phyloP scores from a whole-genome alignment of 2,113 vertebrate genomes.

The Eupsittula cactorum region DNA sequence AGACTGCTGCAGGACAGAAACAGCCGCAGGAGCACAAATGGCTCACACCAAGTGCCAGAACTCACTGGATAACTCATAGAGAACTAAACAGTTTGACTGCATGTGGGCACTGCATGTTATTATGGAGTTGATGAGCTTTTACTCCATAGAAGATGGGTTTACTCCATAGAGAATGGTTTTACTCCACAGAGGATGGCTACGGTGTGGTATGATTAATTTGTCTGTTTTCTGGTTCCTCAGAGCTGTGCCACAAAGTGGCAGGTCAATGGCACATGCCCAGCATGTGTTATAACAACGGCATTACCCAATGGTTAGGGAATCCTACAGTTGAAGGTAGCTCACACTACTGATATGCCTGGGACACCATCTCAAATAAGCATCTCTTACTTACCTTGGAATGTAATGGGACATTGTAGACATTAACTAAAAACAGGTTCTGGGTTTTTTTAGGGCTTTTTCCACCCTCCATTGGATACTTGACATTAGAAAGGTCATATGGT shows the following conservation, averaged over 20 bases:
- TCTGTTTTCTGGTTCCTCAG: conserved; percentile 20
- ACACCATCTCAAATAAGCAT: not conserved
- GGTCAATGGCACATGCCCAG: not conserved
- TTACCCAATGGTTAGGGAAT: not conserved
- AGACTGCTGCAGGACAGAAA: not conserved
- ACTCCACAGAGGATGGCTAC: not conserved
- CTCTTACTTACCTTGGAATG: not conserved
- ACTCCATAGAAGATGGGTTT: not conserved
- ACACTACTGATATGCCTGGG: not conserved
- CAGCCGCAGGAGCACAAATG: not conserved
- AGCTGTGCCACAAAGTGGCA: not conserved
- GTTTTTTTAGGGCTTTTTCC: not conserved
- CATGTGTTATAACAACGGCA: not conserved
- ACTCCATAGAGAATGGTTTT: not conserved
- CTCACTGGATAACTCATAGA: conserved; percentile 63
- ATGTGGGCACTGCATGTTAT: not conserved
- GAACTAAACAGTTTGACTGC: conserved; percentile 34
- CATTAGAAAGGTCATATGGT: not conserved
- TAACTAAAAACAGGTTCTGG: not conserved
- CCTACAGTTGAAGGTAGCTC: not conserved
- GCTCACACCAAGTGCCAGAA: conserved; percentile 4
- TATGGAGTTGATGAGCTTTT: conserved; percentile 16
- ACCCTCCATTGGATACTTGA: not conserved
- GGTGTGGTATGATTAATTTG: not conserved
- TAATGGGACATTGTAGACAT: not conserved